Base-by-base conservation (phyloP, 2,797 vertebrate genomes). In the Coregonus suidteri region DNA sequence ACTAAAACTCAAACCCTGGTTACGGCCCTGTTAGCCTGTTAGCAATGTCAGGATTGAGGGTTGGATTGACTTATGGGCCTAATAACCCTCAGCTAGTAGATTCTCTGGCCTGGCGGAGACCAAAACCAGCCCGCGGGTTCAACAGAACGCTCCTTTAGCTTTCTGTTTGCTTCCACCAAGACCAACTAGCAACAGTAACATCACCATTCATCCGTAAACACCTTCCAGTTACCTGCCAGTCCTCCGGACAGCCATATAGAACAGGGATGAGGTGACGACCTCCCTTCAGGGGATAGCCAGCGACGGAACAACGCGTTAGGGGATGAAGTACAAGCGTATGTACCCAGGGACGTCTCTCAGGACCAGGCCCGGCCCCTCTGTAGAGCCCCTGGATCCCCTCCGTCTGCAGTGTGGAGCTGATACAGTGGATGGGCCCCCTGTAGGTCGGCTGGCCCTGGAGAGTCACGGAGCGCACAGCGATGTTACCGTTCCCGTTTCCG, bases 341-440 rank as follows among this genome's bases (percentile, higher is more conserved):
- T 99, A 99, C 0, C 98, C 98, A 0, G 98, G 98, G 16, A 99
- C 75, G 9, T 99, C 98, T 82, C 98, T 93, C 77, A 99, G 93
- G 34, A 98, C 75, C 98, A 97, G 99, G 85, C 0, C 93, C 91
- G 0, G 90, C 92, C 0, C 98, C 98, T 41, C 97, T 90, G 89
- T 99, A 99, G 15, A 98, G 87, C 4, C 98, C 98, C 7, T 82
- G 84, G 81, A 97, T 75, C 41, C 98, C 98, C 77, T 98, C 96
- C 0, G 89, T 92, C 88, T 93, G 93, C 52, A 99, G 85, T 74
- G 98, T 95, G 87, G 92, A 95, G 83, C 93, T 88, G 16, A 99
- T 92, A 89, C 98, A 99, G 88, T 98, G 97, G 74, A 98, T 74
- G 3, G 98, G 96, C 0, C 98, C 98, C 77, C 92, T 91, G 88